A percentile compares a stretch with the other conserved stretches of the same genome.
phyloP scores from a whole-genome alignment of 2,113 vertebrate genomes.

The Stictonetta naevosa region DNA sequence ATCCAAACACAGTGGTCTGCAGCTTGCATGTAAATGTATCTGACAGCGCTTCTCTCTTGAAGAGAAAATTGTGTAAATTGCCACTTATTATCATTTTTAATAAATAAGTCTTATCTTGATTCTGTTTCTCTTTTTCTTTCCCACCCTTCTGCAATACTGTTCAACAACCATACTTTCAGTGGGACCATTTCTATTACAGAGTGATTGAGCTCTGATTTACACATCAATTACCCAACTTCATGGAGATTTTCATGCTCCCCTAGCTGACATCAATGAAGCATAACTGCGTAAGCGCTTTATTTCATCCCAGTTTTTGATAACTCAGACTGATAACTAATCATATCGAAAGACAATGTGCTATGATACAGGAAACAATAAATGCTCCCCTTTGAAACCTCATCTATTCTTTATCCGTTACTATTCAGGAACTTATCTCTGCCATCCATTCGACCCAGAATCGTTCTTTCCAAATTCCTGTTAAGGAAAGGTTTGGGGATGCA shows the following conservation, averaged over 20 bases:
- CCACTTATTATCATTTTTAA: slow-evolving; percentile 75
- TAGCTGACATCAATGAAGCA: slow-evolving; percentile 79
- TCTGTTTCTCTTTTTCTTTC: slow-evolving; percentile 57
- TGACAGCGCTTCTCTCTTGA: slow-evolving; percentile 66
- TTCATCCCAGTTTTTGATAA: slow-evolving; percentile 79
- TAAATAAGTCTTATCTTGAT: slow-evolving; percentile 69
- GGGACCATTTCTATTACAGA: slow-evolving; percentile 82
- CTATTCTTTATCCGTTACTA: slow-evolving; percentile 61
- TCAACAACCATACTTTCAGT: slow-evolving; percentile 77
- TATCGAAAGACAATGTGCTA: slow-evolving; percentile 74
- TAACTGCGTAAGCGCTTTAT: slow-evolving; percentile 77
- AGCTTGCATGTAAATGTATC: slow-evolving; percentile 56
- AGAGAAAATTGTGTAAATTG: slow-evolving; percentile 72
- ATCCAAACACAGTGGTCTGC: slow-evolving; percentile 49
- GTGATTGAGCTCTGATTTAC: slow-evolving; percentile 83
- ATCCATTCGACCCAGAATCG: slow-evolving; percentile 46
- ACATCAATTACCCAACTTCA: slow-evolving; percentile 83
- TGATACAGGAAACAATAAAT: slow-evolving; percentile 76
- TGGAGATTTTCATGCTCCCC: slow-evolving; percentile 80
- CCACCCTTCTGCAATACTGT: slow-evolving; percentile 59
- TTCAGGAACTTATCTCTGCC: slow-evolving; percentile 63
- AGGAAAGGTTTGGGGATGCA: slow-evolving; percentile 5
- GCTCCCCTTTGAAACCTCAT: slow-evolving; percentile 72
- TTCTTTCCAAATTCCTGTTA: slow-evolving; percentile 19
- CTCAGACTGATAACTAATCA: slow-evolving; percentile 79